These are phyloP conservation scores for Colletes latitarsis DNA, from an alignment of 1,140 invertebrate species.

Conservation along the genomic window DNA sequence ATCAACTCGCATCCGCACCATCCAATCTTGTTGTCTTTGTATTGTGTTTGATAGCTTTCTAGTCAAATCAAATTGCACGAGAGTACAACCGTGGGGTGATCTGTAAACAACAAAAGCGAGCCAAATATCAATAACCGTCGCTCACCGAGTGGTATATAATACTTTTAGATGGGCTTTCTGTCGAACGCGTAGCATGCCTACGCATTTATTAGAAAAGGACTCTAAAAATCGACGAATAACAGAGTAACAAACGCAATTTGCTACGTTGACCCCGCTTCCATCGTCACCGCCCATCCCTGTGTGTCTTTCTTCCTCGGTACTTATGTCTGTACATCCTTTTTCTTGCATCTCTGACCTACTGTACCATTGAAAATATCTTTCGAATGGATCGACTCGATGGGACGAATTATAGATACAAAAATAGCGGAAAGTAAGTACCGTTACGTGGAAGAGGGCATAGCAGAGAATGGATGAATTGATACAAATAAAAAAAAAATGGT, in stretches of 20 bases:
- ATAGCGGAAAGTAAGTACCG: not conserved
- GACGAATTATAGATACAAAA: not conserved
- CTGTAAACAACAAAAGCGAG: conserved; percentile 80
- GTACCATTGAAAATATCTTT: not conserved
- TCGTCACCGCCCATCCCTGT: not conserved
- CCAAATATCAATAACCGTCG: conserved; percentile 76
- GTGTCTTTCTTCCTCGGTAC: not conserved
- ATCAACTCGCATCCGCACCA: conserved; percentile 80
- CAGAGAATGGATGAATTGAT: conserved; percentile 10
- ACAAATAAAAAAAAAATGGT: conserved; percentile 2
- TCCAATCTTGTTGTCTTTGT: conserved; percentile 81
- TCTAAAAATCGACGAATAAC: not conserved
- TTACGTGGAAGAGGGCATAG: not conserved
- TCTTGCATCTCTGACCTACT: not conserved
- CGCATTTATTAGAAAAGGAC: not conserved
- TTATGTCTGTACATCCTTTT: not conserved
- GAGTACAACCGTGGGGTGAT: conserved; percentile 80
- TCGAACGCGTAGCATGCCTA: not conserved
- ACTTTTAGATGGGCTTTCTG: not conserved
- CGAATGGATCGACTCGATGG: not conserved
- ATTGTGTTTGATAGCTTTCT: conserved; percentile 81
- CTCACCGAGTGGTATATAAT: conserved; percentile 37
- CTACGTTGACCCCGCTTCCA: not conserved
- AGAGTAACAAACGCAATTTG: not conserved
- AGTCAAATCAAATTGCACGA: conserved; percentile 81